These are phyloP conservation scores for Acronicta aceris DNA, from an alignment of 2,888 invertebrate species.

Conservation along the genomic window DNA sequence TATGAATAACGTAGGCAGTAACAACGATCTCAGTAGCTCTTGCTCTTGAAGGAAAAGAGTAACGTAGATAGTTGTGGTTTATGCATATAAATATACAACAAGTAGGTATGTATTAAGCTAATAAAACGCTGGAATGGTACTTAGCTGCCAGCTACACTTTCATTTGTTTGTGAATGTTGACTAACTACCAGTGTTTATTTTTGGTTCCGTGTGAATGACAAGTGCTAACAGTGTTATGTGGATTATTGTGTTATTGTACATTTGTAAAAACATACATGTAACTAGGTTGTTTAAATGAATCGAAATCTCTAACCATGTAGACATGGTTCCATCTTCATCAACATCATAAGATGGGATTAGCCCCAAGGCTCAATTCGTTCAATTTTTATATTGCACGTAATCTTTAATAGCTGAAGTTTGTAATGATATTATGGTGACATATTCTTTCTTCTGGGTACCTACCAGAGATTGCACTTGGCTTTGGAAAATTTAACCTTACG, in stretches of 20 bases:
- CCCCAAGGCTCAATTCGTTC: neutral
- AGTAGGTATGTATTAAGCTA: slow-evolving; percentile 42
- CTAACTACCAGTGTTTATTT: slow-evolving; percentile 24
- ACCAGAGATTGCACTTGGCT: neutral
- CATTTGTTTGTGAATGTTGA: slow-evolving; percentile 33
- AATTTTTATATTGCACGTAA: too few species aligned
- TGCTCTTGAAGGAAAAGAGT: slow-evolving; percentile 14
- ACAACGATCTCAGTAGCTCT: slow-evolving; percentile 1
- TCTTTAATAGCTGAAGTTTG: too few species aligned
- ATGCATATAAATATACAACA: slow-evolving; percentile 36
- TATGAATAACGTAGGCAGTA: too few species aligned
- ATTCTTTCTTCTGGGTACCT: too few species aligned
- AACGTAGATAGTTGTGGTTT: slow-evolving; percentile 11
- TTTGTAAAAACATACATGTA: neutral
- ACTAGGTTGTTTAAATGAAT: neutral
- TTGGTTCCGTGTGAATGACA: slow-evolving; percentile 29
- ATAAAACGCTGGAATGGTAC: slow-evolving; percentile 25
- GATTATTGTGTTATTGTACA: slow-evolving; percentile 24
- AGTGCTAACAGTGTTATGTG: slow-evolving; percentile 22
- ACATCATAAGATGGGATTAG: neutral
- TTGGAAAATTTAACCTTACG: slow-evolving; percentile 8
- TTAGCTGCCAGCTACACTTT: slow-evolving; percentile 41
- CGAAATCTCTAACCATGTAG: neutral
- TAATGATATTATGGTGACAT: too few species aligned
- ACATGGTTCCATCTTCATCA: slow-evolving; percentile 2